These are phyloP conservation scores for Acrocyrtus sp. DNA, from an alignment of 2,888 invertebrate species.

Conservation along the genomic window DNA sequence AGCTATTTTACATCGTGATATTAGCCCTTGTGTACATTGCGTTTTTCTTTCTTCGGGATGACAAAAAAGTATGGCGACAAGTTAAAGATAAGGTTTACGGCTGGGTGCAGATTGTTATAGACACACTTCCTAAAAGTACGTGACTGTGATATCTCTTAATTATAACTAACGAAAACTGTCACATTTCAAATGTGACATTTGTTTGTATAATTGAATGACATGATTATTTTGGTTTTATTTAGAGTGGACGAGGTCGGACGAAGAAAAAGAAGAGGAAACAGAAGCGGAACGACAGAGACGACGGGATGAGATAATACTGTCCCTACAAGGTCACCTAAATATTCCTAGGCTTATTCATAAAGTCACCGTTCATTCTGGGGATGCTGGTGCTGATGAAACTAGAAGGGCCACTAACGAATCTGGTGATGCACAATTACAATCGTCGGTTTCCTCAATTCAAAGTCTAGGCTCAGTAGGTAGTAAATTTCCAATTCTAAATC, in stretches of 20 bases:
- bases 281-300: constrained; percentile 24
- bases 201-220: not conserved
- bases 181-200: too few species aligned
- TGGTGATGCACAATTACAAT: not conserved
- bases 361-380: too few species aligned
- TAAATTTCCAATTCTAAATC: constrained; percentile 5
- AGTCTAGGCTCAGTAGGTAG: not conserved
- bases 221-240: not conserved
- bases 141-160: not conserved
- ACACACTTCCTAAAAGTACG: constrained; percentile 57
- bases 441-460: not conserved
- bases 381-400: too few species aligned
- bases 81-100: constrained; percentile 54
- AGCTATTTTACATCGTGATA: constrained; percentile 47
- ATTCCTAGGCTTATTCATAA: constrained; percentile 26
- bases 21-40: constrained; percentile 40
- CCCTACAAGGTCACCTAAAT: constrained; percentile 42
- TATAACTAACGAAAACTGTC: not conserved
- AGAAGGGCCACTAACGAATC: not conserved
- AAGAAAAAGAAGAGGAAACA: constrained; percentile 10
- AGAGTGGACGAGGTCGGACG: constrained; percentile 4
- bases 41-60: constrained; percentile 48
- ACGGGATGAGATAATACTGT: constrained; percentile 34
- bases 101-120: constrained; percentile 54
- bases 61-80: constrained; percentile 50